Percentiles rank a stretch among this genome's conserved stretches.
Evolutionary conservation across 2,797 vertebrate species (phyloP).

Genomic region (Sylvia borin): DNA sequence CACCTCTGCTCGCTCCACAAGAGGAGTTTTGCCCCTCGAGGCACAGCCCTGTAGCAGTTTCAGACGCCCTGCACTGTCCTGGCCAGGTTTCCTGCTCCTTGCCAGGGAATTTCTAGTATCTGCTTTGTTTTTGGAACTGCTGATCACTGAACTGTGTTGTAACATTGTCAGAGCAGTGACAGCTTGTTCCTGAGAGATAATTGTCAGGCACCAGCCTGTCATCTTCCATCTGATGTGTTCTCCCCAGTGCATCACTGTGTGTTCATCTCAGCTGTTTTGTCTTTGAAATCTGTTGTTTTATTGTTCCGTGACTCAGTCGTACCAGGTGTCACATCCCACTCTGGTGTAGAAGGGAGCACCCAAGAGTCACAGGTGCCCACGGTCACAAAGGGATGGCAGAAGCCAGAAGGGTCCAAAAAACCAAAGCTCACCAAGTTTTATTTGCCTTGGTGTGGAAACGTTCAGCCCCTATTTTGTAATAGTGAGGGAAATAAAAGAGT

Average conservation of each 20-base stretch:
- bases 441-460: fast-evolving
- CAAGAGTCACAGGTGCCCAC: fast-evolving
- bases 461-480: fast-evolving
- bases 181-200: conserved; percentile 30
- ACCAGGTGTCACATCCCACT: background rate
- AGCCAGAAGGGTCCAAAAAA: background rate
- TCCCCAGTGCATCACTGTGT: background rate
- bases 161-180: background rate
- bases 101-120: background rate
- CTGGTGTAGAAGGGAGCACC: background rate
- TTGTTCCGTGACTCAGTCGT: background rate
- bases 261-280: background rate
- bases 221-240: background rate
- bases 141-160: background rate
- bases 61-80: fast-evolving
- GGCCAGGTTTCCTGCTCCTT: background rate
- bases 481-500: background rate
- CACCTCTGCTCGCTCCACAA: background rate
- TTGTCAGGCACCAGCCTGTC: background rate
- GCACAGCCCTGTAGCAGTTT: background rate
- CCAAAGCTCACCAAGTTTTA: background rate
- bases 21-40: background rate
- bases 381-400: background rate
- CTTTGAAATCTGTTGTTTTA: background rate
- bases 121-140: background rate